Evolutionary conservation across 1,140 invertebrate species (phyloP), one percentile per base, ranked within the genome.

Genomic region (Zaprionus taronus): DNA sequence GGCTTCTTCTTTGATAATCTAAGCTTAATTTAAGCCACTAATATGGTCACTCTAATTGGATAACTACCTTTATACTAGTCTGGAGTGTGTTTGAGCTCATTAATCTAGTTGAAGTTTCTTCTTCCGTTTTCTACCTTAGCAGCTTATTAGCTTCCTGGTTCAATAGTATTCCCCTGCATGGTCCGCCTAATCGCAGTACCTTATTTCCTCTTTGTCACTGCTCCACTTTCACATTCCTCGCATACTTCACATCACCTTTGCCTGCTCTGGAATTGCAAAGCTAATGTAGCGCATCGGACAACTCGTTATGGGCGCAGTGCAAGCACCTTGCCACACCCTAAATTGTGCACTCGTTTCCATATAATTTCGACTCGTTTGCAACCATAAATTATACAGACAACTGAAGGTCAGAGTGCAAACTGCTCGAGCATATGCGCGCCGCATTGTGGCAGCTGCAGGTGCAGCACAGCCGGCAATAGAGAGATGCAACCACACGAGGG

Each of bases 331-430:
- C 69, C 74, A 67, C 74, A 57, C 74, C 74, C 74, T 44, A 38
- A 62, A 72, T 24, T 72, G 63, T 77, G 74, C 70, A 72, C 63
- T 72, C 74, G 44, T 57, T 72, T 38, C 70, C 55, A 70, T 60
- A 65, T 72, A 72, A 72, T 72, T 76, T 76, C 44, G 69, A 76
- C 44, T 65, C 62, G 73, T 61, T 77, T 47, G 70, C 70, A 77
- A 56, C 17, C 62, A 77, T 77, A 77, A 72, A 72, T 77, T 57
- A 77, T 62, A 57, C 12, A 36, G 67, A 75, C 72, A 41, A 53
- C 24, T 61, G 70, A 77, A 77, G 74, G 70, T 77, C 63, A 77
- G 67, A 77, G 70, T 77, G 63, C 70, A 72, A 61, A 9, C 55
- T 36, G 38, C 12, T 20, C 34, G 68, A 72, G 36, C 68, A 72